Percentiles rank a stretch among this genome's conserved stretches.
These are phyloP conservation scores for Macrochelys suwanniensis DNA, from an alignment of 2,797 vertebrate genomes.

Conservation along the genomic window DNA sequence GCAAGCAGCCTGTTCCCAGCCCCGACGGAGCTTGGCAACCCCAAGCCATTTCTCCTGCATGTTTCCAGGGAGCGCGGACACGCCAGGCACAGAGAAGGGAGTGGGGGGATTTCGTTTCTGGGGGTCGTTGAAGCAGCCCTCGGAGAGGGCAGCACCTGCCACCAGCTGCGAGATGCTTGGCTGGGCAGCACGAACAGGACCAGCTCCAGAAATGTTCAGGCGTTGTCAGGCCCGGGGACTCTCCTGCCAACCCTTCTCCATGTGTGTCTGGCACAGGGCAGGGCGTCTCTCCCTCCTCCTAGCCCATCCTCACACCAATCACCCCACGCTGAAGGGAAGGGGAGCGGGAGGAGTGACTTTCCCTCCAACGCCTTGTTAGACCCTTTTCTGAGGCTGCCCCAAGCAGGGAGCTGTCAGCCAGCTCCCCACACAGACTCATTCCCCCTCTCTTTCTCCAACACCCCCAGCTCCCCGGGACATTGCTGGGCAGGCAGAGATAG, in stretches of 20 bases:
- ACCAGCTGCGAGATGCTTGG: neutral
- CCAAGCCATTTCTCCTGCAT: neutral
- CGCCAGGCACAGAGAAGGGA: neutral
- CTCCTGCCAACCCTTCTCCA: too few species aligned
- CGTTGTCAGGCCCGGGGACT: neutral
- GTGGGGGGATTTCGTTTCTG: too few species aligned
- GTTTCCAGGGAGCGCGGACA: accelerated
- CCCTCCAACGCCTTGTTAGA: neutral
- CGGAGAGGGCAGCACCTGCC: neutral
- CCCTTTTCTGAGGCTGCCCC: neutral
- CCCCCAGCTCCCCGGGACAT: neutral
- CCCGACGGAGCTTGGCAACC: accelerated
- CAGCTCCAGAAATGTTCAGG: neutral
- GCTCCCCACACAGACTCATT: accelerated
- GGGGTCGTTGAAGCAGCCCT: neutral
- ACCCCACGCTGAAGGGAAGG: neutral
- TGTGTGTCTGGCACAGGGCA: neutral
- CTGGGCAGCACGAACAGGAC: neutral
- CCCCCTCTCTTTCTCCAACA: too few species aligned
- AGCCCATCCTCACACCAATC: neutral
- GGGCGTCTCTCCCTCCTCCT: accelerated
- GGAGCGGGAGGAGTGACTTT: neutral
- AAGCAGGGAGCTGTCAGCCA: too few species aligned
- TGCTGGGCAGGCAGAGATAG: neutral
- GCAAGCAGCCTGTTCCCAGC: neutral